Conservation (phyloP, 2,888 invertebrate species). For the Chironomus riparius region DNA sequence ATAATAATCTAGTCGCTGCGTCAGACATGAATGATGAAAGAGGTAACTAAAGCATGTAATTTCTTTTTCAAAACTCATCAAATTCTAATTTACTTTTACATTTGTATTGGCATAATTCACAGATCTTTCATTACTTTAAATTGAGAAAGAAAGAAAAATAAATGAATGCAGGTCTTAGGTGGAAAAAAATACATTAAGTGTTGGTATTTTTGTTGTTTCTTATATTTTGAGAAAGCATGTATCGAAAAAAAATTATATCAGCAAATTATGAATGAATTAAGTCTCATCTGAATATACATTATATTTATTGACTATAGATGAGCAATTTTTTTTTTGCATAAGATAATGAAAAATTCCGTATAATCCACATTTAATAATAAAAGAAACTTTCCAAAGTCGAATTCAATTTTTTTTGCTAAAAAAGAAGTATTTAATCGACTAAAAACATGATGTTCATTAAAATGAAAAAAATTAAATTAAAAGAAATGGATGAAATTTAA, state of each 20-base stretch:
- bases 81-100: background rate
- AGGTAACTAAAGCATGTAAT: background rate
- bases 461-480: background rate
- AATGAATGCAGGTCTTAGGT: background rate
- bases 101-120: background rate
- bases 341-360: background rate
- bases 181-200: background rate
- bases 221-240: no score
- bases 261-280: no score
- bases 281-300: background rate
- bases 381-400: background rate
- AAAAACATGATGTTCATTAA: background rate
- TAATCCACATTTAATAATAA: no score
- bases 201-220: background rate
- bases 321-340: background rate
- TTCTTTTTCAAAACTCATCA: background rate
- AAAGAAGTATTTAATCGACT: background rate
- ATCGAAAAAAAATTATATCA: no score
- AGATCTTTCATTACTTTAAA: background rate
- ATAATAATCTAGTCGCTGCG: slow-evolving; percentile 17
- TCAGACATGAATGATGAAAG: slow-evolving; percentile 11
- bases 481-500: background rate
- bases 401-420: background rate
- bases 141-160: background rate
- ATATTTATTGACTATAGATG: background rate